Base-by-base conservation (phyloP, 1,140 invertebrate species). In the Drosophila baimaii region DNA sequence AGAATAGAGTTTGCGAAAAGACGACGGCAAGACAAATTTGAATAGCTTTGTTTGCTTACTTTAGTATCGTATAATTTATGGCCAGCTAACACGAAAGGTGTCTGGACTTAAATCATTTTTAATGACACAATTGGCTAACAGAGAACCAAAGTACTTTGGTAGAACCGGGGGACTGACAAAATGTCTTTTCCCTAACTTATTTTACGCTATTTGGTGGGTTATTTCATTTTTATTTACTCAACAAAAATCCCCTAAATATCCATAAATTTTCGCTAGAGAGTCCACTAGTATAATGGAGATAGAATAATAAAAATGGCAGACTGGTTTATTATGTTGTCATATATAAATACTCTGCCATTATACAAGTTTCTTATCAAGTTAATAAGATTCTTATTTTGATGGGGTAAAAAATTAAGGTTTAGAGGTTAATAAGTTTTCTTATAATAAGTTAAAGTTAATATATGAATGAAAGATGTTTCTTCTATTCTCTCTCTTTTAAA, bases 61-160 rank as follows among this genome's bases (percentile, higher is more conserved):
- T 58, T 49, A 31, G 49, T 49, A 3, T 58, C 13, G 23, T 9
- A 15, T 62, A 62, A 73, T 73, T 73, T 62, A 73, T 73, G 25
- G 39, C 70, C 70, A 31, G 19, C 55, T 39, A 52, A 54, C 70
- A 73, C 69, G 70, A 73, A 73, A 73, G 70, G 70, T 73, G 70
- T 35, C 31, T 51, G 21, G 56, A 62, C 44, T 46, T 54, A 73
- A 73, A 73, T 73, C 69, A 73, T 62, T 73, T 73, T 73, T 73
- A 73, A 73, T 73, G 70, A 23, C 29, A 49, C 56, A 37, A 47
- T 57, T 41, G n/a, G 10, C 29, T 46, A 1, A 17, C 27, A n/a
- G 19, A 49, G 51, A 70, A 70, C 51, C 47, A 58, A 59, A 44
- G 29, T 65, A 59, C 54, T 41, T 21, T 58, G 8, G 19, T 35